Evolutionary conservation across 2,888 invertebrate species (phyloP), one percentile per base, ranked within the genome.

Genomic region (Himalopsyche kuldschensis): DNA sequence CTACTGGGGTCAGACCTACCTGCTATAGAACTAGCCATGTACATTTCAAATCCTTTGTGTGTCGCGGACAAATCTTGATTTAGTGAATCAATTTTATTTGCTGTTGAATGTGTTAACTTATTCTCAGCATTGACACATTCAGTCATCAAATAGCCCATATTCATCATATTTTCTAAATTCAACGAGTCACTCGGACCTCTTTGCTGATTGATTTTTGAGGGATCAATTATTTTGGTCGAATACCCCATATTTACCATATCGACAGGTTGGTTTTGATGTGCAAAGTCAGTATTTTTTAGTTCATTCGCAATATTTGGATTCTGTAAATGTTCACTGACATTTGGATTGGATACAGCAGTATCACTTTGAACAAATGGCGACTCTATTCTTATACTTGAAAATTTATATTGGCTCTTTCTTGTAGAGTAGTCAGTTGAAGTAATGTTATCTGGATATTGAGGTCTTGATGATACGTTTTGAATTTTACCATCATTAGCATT

Each of bases 141-240:
- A 5, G 89, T 88, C 85, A 90, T 90, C 88, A 91, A 89, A 86
- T 92, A 92, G 4, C 92, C 91, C 91, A 92, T 91, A 86, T 91
- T 92, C 1, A 92, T 89, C 91, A 92, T 91, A 27, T 63, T 63
- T 87, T 92, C 92, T 55, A 91, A 89, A 86, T 89, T 82, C n/a
- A 77, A 63, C 27, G 15, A 27, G 15, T 69, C 69, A 30, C 24
- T 27, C 2, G 69, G 24, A 69, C 69, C 27, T 69, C 69, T 69
- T 69, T 69, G 69, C 27, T 76, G 69, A 83, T 85, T 86, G 79
- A 78, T n/a, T 83, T 89, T 89, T 31, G 86, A 82, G 17, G 8
- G 78, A 8, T 86, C 86, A 11, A 84, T 55, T 20, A 35, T 63
- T 75, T 86, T 84, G 75, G 82, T 86, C 0, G 85, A 41, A 79